Base-by-base conservation (phyloP, 1,140 invertebrate species). In the Bombyx mandarina region DNA sequence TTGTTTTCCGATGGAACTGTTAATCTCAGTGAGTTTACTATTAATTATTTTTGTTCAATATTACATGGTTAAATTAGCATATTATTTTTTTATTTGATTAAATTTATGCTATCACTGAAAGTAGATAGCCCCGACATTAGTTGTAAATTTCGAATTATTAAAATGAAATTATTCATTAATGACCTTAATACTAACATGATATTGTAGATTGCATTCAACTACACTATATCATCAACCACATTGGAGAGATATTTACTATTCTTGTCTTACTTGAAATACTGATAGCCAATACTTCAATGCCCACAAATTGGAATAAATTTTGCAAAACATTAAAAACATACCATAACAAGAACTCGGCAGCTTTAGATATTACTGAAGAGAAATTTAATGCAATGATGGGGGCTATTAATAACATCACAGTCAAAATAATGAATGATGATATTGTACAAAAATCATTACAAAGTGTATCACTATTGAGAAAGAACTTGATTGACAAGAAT, bases 381-480 rank as follows among this genome's bases (percentile, higher is more conserved):
- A 77, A 68, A 62, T 66, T 73, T n/a, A 66, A 69, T 60, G 66
- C 79, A 47, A 53, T 87, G 26, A 58, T 64, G 9, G 65, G 61
- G 56, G 84, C 82, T 56, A 58, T 76, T 56, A 71, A 79, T 43
- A 82, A 71, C 57, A 77, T 87, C 43, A 73, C 77, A 63, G 57
- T 52, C 3, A 88, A 79, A 64, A 56, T 88, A 45, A 82, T 89
- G 75, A 78, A 73, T 66, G 88, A 88, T 75, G 80, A 88, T 57
- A 79, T 88, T 43, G 77, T 87, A 47, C 79, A 82, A 68, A 88
- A 79, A 55, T 79, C 84, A 52, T 66, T 96, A 7, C 92, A 94
- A 67, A 90, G 90, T 66, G 82, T 91, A 43, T 91, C 93, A 86
- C 90, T 92, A 59, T 84, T 93, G 43, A 90, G 90, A 57, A 82